Base-by-base conservation (phyloP, 2,888 invertebrate species). In the Gerris lacustris region DNA sequence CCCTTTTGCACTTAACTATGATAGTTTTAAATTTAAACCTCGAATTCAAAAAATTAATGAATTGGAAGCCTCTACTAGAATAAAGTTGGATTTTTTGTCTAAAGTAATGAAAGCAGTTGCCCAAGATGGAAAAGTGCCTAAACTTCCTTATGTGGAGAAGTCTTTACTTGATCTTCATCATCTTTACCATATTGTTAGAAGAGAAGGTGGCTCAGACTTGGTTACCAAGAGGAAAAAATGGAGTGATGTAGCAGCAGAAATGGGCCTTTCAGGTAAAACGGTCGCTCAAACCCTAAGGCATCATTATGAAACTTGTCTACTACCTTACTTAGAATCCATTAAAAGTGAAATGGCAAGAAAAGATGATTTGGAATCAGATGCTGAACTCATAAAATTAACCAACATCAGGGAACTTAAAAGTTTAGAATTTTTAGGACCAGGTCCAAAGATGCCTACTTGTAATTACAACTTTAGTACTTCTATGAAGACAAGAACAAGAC, bases 61-160 rank as follows among this genome's bases (percentile, higher is more conserved):
- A 80, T 83, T 99, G 72, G 99, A 99, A 85, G 98, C 97, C 5
- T 94, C 95, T 79, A 96, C 96, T 55, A 86, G 98, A 71, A 93
- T 97, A 74, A 96, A 96, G 81, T 82, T 98, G 55, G 96, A 97
- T 83, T 99, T 98, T 82, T 84, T 97, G 77, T 96, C 97, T 80
- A 92, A 96, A 82, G 92, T 98, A 76, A 92, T 95, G 44, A 96
- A 96, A 81, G 98, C 97, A 82, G 98, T 96, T 96, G 96, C 97
- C 80, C 84, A 97, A 45, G 96, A 97, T 80, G 95, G 94, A 43
- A 91, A 92, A 5, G 87, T 91, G 2, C 82, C 95, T 47, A 93
- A 92, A 83, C 94, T 97, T 76, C 97, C 98, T 0, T 90, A 94
- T 78, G 93, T 98, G 5, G 97, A 98, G 79, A 86, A 93, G 76